Conservation (phyloP, 2,888 invertebrate species). For the Aelia acuminata region DNA sequence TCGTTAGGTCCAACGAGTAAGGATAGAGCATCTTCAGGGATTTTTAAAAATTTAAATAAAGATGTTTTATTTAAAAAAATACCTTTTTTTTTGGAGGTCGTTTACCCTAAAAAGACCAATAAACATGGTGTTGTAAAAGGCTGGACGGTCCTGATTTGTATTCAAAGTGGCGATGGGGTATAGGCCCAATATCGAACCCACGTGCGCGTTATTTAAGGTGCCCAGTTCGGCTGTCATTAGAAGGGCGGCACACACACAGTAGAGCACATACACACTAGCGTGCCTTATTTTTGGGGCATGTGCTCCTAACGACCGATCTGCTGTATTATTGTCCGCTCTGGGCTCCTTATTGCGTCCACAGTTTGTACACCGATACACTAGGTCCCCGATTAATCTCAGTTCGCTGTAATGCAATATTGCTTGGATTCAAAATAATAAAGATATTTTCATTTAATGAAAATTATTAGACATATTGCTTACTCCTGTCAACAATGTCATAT, state of each 20-base stretch:
- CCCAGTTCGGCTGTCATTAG: conserved; percentile 29
- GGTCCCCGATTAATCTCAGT: background rate
- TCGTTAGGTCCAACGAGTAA: no score
- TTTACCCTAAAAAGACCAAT: no score
- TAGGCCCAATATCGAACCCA: background rate
- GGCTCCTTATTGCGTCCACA: background rate
- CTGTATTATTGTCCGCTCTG: background rate
- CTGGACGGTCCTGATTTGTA: background rate
- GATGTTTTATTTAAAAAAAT: no score
- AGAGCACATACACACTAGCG: no score
- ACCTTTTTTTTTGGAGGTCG: no score
- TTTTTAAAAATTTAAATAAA: no score
- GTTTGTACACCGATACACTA: background rate
- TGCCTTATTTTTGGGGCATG: conserved; percentile 12
- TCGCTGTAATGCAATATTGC: no score
- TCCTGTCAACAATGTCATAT: no score
- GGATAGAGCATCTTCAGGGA: no score
- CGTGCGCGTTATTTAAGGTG: conserved; percentile 26
- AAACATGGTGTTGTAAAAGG: background rate
- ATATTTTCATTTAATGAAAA: no score
- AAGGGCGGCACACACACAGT: background rate
- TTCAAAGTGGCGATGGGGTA: background rate
- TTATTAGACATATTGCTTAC: no score
- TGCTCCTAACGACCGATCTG: background rate
- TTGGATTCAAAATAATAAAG: no score